Percentiles rank a stretch among this genome's conserved stretches.
phyloP scores from a whole-genome alignment of 2,888 invertebrate species.

The Shargacucullia verbasci region DNA sequence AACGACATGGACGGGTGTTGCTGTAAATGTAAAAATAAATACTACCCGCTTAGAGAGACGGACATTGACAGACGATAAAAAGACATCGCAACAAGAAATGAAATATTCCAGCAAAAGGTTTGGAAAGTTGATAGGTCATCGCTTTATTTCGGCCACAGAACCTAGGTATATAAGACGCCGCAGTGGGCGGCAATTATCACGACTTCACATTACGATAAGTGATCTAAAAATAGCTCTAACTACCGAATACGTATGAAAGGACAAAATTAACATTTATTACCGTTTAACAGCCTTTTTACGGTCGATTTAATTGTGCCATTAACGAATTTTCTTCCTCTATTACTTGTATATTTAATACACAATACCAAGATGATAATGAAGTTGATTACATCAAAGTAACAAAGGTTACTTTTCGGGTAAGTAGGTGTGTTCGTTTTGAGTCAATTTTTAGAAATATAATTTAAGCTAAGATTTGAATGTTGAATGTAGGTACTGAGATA shows the following conservation, averaged over 20 bases:
- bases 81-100: no score
- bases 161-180: neutral
- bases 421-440: no score
- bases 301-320: conserved; percentile 40
- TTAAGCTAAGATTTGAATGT: no score
- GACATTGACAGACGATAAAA: no score
- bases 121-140: neutral
- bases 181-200: neutral
- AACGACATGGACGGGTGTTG: no score
- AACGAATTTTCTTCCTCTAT: conserved; percentile 45
- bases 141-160: neutral
- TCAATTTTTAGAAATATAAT: no score
- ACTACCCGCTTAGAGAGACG: no score
- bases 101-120: no score
- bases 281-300: conserved; percentile 52
- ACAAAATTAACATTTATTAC: conserved; percentile 48
- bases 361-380: conserved; percentile 31
- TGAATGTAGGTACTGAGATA: no score
- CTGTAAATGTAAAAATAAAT: no score
- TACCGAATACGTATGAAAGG: conserved; percentile 25
- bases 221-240: conserved; percentile 30
- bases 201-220: conserved; percentile 26
- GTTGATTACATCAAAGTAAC: conserved; percentile 20
- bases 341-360: conserved; percentile 38
- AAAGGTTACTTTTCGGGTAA: neutral